phyloP scores from a whole-genome alignment of 1,140 invertebrate species.

The Diuraphis noxia region DNA sequence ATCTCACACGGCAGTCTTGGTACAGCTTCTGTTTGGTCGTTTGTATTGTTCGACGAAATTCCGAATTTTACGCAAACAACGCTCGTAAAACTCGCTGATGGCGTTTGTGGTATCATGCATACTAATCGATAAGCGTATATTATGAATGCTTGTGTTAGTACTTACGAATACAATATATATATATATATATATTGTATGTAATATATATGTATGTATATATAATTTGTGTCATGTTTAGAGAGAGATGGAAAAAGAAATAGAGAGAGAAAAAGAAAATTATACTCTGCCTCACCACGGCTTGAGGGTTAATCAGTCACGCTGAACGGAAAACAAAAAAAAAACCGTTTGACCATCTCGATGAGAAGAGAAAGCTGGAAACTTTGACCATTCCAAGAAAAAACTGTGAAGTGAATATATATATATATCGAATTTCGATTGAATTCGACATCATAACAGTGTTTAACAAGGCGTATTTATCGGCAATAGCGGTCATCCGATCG shows the following conservation, averaged over 20 bases:
- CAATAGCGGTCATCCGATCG: neutral
- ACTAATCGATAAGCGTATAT: neutral
- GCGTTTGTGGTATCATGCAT: neutral
- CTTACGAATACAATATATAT: too few species aligned
- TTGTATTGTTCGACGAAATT: conserved; percentile 1
- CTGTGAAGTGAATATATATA: neutral
- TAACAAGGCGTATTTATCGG: neutral
- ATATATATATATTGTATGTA: neutral
- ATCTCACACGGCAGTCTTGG: neutral
- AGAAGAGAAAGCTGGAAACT: neutral
- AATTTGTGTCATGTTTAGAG: neutral
- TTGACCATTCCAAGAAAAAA: neutral
- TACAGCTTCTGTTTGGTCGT: neutral
- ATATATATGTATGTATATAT: neutral
- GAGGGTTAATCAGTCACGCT: conserved; percentile 18
- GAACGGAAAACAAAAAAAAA: neutral
- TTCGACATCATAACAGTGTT: neutral
- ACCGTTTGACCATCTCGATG: neutral
- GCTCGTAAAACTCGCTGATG: neutral
- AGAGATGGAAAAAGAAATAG: neutral
- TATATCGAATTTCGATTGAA: neutral
- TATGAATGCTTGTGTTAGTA: neutral
- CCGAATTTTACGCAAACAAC: neutral
- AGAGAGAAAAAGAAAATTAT: neutral
- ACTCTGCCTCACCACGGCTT: neutral